Evolutionary conservation across 2,888 invertebrate genomes (phyloP), one percentile per base, ranked within the genome.

Genomic region (Caenorhabditis becei): DNA sequence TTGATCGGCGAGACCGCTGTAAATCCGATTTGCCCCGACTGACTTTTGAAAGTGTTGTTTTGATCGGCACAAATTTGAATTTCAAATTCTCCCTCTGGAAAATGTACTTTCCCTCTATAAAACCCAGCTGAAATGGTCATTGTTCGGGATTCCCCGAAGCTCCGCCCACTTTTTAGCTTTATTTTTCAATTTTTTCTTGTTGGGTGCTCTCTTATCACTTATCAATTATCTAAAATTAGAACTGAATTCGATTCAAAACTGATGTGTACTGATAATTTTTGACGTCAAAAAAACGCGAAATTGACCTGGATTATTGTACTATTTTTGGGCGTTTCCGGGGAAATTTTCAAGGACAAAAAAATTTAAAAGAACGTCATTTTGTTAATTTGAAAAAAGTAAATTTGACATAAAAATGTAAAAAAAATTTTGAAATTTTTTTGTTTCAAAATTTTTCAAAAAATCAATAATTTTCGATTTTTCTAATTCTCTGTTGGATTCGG

Each of bases 41-140:
- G 16, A 41, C 41, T 41, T 41, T 41, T 41, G 41, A 41, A 41
- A 41, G 41, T 41, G 16, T 41, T 41, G 41, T 41, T 41, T 41
- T 41, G 10, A 41, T 5, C 10, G 7, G 8, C 8, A 2, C 10
- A 41, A 41, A 41, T 41, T 41, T 41, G 41, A 41, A 41, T 41
- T 41, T 41, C 41, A 41, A 41, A 41, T 41, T 41, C 14, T 41
- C 14, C 41, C 16, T 3, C 16, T 41, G 10, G 14, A 10, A 41
- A 41, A 14, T 41, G 41, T 16, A 5, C 41, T 41, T 41, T 41
- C 16, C 16, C 41, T 16, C 41, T 41, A 41, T 41, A 41, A 41
- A 41, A 41, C 3, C 7, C 35, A 5, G 7, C 35, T 10, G 35
- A 35, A 35, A 10, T 41, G 14, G 41, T 14, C 41, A 41, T 16